phyloP scores from a whole-genome alignment of 2,888 invertebrate genomes.

The Ypsolopha sequella region DNA sequence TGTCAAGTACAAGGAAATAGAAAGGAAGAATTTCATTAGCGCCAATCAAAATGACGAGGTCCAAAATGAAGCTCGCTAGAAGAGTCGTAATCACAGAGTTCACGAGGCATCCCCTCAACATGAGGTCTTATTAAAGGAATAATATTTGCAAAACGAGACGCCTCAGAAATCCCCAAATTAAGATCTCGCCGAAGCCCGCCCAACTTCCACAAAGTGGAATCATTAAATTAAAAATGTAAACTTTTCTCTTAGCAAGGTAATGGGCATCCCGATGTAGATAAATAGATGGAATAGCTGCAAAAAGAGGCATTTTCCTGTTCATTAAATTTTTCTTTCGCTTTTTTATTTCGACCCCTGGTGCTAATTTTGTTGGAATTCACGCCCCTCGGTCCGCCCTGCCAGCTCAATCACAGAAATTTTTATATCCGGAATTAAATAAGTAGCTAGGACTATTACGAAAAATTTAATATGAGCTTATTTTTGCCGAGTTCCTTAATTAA shows the following conservation, averaged over 20 bases:
- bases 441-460: slow-evolving; percentile 54
- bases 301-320: slow-evolving; percentile 73
- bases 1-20: slow-evolving; percentile 67
- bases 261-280: slow-evolving; percentile 72
- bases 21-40: slow-evolving; percentile 71
- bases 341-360: slow-evolving; percentile 72
- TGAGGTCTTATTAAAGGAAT: slow-evolving; percentile 72
- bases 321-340: slow-evolving; percentile 72
- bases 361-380: slow-evolving; percentile 73
- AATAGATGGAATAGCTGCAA: slow-evolving; percentile 72
- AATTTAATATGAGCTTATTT: slow-evolving; percentile 66
- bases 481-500: slow-evolving; percentile 52
- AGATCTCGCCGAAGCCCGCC: slow-evolving; percentile 70
- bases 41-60: slow-evolving; percentile 71
- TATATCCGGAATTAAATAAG: slow-evolving; percentile 73
- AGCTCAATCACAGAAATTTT: slow-evolving; percentile 71
- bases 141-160: slow-evolving; percentile 72
- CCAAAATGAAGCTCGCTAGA: slow-evolving; percentile 67
- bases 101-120: slow-evolving; percentile 64
- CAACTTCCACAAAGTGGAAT: slow-evolving; percentile 73
- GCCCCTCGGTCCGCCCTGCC: slow-evolving; percentile 66
- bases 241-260: slow-evolving; percentile 73
- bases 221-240: slow-evolving; percentile 73
- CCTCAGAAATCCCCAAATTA: slow-evolving; percentile 72
- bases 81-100: slow-evolving; percentile 70